These are phyloP conservation scores for Pomatostomus ruficeps DNA, from an alignment of 2,113 vertebrate genomes.

Conservation along the genomic window DNA sequence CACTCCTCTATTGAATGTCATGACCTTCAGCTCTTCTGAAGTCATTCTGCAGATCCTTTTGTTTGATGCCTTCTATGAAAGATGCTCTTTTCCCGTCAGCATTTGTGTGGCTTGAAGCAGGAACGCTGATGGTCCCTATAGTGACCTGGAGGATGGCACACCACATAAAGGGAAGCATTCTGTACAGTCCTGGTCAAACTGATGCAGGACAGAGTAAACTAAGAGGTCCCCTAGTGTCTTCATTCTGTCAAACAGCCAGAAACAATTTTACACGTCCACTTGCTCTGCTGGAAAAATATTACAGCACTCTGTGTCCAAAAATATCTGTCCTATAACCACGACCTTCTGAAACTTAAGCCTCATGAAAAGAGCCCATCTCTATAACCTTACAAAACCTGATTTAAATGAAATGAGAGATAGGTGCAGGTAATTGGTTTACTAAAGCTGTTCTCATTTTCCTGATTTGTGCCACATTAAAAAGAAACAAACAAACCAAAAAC, in stretches of 20 bases:
- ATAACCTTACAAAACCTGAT: neutral
- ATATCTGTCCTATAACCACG: neutral
- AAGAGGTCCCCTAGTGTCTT: neutral
- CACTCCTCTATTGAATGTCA: neutral
- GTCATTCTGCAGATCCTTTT: neutral
- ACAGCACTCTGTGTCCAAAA: neutral
- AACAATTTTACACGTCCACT: neutral
- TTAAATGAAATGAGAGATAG: neutral
- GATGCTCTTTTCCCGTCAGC: neutral
- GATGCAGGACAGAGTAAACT: neutral
- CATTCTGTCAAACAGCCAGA: neutral
- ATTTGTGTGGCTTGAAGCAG: neutral
- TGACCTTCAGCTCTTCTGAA: neutral
- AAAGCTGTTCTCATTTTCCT: neutral
- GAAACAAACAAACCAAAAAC: neutral
- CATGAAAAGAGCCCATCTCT: neutral
- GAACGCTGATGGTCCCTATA: neutral
- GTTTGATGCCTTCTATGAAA: neutral
- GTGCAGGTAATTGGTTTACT: neutral
- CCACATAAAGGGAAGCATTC: neutral
- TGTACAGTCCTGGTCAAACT: neutral
- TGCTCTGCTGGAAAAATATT: neutral
- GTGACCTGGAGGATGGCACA: neutral
- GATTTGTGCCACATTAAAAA: neutral
- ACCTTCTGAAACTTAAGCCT: neutral